Evolutionary conservation across 2,797 vertebrate genomes (phyloP), one percentile per base, ranked within the genome.

Genomic region (Syngnathus acus): DNA sequence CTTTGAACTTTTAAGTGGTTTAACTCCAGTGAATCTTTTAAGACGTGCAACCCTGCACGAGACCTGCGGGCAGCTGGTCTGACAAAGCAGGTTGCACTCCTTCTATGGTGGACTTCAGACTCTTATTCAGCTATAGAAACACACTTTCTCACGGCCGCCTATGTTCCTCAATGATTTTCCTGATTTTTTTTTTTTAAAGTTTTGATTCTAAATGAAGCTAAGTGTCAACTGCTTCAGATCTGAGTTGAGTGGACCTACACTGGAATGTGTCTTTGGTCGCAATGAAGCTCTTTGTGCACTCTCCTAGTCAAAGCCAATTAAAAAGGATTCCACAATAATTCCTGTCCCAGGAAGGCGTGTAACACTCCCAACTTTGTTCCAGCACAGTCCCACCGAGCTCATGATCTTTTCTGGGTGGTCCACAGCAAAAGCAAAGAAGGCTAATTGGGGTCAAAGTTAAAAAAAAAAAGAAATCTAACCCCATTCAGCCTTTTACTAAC

Each of bases 11-110:
- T 17, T 89, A 89, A 89, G 84, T 68, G 66, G 85, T 68, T 85
- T 91, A 8, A 55, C 42, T 14, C 26, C 26, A 67, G 26, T 66
- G 79, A 81, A 89, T 87, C 88, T 79, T 80, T 88, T 89, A 88
- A 89, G 83, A 80, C 68, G 72, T 47, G 0, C 39, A 70, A 81
- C 71, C 65, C 59, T 9, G 65, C 85, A 87, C 76, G 76, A 86
- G 87, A 86, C 75, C 79, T 37, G 58, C 37, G 68, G 81, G 83
- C 84, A 82, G 79, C 78, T 72, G 69, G 81, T 68, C 70, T 5
- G 42, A 43, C 42, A 43, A 43, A 43, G 11, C 42, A 43, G 42
- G 42, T 13, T 43, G 42, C 3, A 43, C 13, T 11, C 11, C 26
- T 11, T 8, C 26, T 32, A 32, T 3, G 42, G 42, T 9, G 42